A percentile compares a stretch with the other conserved stretches of the same genome.
phyloP scores from a whole-genome alignment of 1,140 invertebrate species.

The Hermetia illucens region DNA sequence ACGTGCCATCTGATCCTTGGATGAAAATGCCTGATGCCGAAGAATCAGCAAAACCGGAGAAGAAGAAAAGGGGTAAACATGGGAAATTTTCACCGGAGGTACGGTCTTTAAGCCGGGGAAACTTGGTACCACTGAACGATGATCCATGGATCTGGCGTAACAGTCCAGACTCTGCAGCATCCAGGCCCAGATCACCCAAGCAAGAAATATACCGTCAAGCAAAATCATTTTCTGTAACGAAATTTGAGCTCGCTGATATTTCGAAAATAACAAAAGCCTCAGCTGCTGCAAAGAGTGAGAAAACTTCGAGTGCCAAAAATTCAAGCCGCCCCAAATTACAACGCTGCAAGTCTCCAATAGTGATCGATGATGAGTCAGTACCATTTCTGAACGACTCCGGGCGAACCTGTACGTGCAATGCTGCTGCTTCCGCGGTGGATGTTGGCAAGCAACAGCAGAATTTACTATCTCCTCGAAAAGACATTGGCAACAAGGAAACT shows the following conservation, averaged over 20 bases:
- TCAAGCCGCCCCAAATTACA: conserved; percentile 1
- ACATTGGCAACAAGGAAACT: not conserved
- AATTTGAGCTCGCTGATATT: conserved; percentile 1
- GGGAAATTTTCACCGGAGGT: not conserved
- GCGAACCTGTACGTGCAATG: not conserved
- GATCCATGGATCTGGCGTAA: conserved; percentile 4
- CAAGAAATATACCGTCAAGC: conserved; percentile 5
- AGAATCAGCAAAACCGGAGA: not conserved
- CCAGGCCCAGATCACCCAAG: not conserved
- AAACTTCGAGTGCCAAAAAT: not conserved
- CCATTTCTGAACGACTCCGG: not conserved
- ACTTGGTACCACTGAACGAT: conserved; percentile 4
- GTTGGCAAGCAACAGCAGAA: not conserved
- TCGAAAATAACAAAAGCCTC: not conserved
- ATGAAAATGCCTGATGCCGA: conserved; percentile 20
- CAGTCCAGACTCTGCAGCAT: not conserved
- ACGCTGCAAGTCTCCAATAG: conserved; percentile 4
- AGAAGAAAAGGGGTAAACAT: not conserved
- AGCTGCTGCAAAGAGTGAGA: not conserved
- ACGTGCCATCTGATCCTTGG: conserved; percentile 27
- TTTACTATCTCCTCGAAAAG: not conserved
- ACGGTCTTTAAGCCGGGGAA: conserved; percentile 1
- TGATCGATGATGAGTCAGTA: conserved; percentile 3
- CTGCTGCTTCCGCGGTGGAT: too few species aligned
- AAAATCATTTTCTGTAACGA: conserved; percentile 6